Evolutionary conservation across 2,113 vertebrate genomes (phyloP), one percentile per base, ranked within the genome.

Genomic region (Emydura subglobosa): DNA sequence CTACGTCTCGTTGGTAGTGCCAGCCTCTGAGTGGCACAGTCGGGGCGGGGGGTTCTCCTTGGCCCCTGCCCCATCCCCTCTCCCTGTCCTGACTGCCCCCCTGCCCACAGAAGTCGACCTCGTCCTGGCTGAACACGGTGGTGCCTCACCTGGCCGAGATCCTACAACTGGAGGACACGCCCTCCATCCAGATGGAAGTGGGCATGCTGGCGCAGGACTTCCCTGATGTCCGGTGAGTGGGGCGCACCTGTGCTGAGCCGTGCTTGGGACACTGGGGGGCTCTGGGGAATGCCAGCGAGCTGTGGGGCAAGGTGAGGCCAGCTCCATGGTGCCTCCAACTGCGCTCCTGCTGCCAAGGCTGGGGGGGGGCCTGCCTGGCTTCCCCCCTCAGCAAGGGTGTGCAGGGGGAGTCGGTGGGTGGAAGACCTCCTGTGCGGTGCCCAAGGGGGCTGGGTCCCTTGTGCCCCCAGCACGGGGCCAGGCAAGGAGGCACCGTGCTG

Each of bases 151-250:
- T 99, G 96, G 98, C 99, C 0, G 99, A 99, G 98, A 99, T 99
- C 91, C 98, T 99, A 91, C 98, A 98, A 86, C 97, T 99, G 94
- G 99, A 99, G 93, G 99, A 99, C 96, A 98, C 98, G 3, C 98
- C 99, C 0, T 99, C 99, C 50, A 98, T 99, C 95, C 99, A 99
- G 98, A 99, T 99, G 98, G 99, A 99, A 97, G 99, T 99, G 2
- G 99, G 98, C 0, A 98, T 99, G 84, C 97, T 99, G 97, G 99
- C 98, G 76, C 89, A 98, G 4, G 99, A 99, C 97, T 99, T 99
- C 96, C 99, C 99, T 0, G 99, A 99, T 1, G 93, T 99, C 91
- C 98, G 99, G 99, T 99, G 97, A 97, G 98, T 94, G 13, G 61
- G 34, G 61, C 6, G 34, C 51, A 14, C 4, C 51, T 22, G 5